Conservation (phyloP, 2,888 invertebrate genomes). For the Beris morrisii region DNA sequence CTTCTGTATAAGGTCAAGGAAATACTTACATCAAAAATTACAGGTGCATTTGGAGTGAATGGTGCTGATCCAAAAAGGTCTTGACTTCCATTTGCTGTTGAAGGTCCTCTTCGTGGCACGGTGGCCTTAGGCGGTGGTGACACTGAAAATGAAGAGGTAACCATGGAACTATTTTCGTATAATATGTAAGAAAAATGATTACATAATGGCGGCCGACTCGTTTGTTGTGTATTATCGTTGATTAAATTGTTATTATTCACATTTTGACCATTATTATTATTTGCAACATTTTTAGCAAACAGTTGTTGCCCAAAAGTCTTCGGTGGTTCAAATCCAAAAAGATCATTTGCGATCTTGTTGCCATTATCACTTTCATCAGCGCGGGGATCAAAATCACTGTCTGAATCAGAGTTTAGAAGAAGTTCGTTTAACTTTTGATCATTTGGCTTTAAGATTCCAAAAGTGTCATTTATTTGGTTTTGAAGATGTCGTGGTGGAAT, state of each 20-base stretch:
- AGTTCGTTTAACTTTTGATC: slow-evolving; percentile 78
- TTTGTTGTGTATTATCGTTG: slow-evolving; percentile 42
- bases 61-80: slow-evolving; percentile 83
- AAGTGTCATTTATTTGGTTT: slow-evolving; percentile 59
- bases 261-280: slow-evolving; percentile 45
- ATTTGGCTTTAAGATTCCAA: slow-evolving; percentile 63
- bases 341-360: slow-evolving; percentile 50
- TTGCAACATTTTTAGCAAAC: slow-evolving; percentile 57
- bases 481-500: slow-evolving; percentile 54
- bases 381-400: slow-evolving; percentile 86
- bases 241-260: slow-evolving; percentile 33
- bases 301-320: slow-evolving; percentile 56
- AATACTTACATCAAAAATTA: slow-evolving; percentile 51
- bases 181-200: slow-evolving; percentile 49
- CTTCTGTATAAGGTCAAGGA: no score
- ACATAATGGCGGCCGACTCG: slow-evolving; percentile 70
- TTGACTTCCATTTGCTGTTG: slow-evolving; percentile 58
- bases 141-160: slow-evolving; percentile 60
- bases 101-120: slow-evolving; percentile 58
- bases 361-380: slow-evolving; percentile 68
- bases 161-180: no score
- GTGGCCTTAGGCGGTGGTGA: slow-evolving; percentile 85
- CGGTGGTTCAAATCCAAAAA: slow-evolving; percentile 56
- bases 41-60: slow-evolving; percentile 58
- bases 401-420: slow-evolving; percentile 75